Evolutionary conservation across 30 jellyfish, hydroid and myxozoan genomes (phyloP), one percentile per base, ranked within the genome.

Genomic region (Hydractinia echinata): DNA sequence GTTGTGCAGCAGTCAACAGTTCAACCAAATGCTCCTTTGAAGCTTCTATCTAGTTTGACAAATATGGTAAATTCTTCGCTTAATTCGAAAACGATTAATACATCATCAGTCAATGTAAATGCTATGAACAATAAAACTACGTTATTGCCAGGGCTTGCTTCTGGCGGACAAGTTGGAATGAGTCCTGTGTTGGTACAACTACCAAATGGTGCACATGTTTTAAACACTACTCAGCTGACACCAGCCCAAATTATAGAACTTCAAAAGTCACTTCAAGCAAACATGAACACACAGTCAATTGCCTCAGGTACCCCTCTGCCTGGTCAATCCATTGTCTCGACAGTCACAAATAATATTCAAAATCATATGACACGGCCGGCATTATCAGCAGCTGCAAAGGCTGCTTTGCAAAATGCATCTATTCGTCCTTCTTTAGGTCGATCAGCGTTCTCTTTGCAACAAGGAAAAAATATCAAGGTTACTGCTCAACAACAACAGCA

Each of bases 111-210:
- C 16, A 50, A 56, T 18, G 52, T 21, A 21, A 53, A 53, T 66
- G 49, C 53, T 19, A 18, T 66, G 76, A 18, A 18, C 21, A 72
- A 39, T 5, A 72, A 72, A 16, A 72, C 13, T 20, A 8, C 81
- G 9, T 72, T 72, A 8, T 61, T 72, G 16, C 20, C 52, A 5
- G 52, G 52, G 48, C 81, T 61, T 18, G 5, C 85, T 7, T 52
- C 30, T 4, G 11, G 30, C 52, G 44, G 14, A 44, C 74, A 64
- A 51, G 61, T 19, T 19, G 66, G 66, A 48, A 58, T 74, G 51
- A 50, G 85, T 13, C 85, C 85, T 16, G 73, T 77, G 21, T 55
- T 77, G 21, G 85, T 77, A 6, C 85, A 77, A 77, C 73, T 77
- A 18, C 85, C 85, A 10, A 55, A 61, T 55, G 85, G 85, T 8